phyloP scores from a whole-genome alignment of 2,113 vertebrate genomes.

The Lasiurus cinereus region DNA sequence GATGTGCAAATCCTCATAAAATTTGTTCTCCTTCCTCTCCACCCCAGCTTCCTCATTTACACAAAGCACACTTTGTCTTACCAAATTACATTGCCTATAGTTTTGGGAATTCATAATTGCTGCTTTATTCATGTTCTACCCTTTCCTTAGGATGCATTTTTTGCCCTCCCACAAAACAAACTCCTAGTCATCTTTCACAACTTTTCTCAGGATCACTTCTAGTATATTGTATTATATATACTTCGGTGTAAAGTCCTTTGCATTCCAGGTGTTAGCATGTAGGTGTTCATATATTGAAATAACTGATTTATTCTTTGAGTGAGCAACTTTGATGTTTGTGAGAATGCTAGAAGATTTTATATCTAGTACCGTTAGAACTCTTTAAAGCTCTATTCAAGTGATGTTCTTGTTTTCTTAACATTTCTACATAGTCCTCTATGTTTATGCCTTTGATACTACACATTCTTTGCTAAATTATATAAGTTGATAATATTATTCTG shows the following conservation, averaged over 20 bases:
- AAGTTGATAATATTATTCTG: constrained; percentile 67
- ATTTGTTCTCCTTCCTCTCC: neutral
- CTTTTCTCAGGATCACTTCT: neutral
- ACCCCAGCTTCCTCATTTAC: neutral
- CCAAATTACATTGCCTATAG: neutral
- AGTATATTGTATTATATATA: neutral
- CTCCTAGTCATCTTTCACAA: neutral
- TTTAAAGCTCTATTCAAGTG: neutral
- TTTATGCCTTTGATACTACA: neutral
- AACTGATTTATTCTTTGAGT: constrained; percentile 31
- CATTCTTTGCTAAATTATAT: constrained; percentile 59
- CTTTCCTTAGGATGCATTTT: constrained; percentile 8
- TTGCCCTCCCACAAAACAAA: neutral
- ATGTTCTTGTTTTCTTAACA: constrained; percentile 8
- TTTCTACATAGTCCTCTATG: constrained; percentile 27
- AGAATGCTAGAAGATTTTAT: constrained; percentile 10
- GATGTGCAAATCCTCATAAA: neutral
- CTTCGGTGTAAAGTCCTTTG: neutral
- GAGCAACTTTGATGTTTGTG: constrained; percentile 8
- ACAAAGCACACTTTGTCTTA: neutral
- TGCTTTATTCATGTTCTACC: neutral
- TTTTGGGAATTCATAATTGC: neutral
- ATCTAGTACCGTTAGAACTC: neutral
- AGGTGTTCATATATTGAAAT: constrained; percentile 12
- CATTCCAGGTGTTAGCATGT: neutral